Evolutionary conservation across 2,113 vertebrate genomes (phyloP).

Genomic region (Suricata suricatta): DNA sequence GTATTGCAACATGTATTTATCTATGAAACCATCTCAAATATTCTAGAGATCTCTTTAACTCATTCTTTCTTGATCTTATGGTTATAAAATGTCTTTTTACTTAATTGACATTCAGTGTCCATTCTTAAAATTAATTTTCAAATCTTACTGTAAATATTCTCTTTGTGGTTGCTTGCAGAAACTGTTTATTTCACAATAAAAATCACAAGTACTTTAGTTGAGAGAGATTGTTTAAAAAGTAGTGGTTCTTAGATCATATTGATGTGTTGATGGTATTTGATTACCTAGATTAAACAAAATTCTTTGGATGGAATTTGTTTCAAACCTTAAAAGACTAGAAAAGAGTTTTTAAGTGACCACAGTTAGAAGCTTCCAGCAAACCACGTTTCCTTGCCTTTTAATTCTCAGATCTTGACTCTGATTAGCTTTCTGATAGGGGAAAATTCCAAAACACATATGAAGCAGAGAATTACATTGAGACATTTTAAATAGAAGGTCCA

Average conservation of each 20-base stretch:
- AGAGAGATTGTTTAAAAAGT: constrained; percentile 38
- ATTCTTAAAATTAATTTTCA: constrained; percentile 35
- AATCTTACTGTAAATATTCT: constrained; percentile 38
- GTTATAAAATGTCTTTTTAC: constrained; percentile 14
- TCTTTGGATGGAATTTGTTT: constrained; percentile 16
- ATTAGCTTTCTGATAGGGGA: constrained; percentile 45
- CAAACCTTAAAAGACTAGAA: constrained; percentile 3
- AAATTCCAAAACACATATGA: constrained; percentile 53
- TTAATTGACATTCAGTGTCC: neutral
- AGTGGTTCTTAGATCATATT: neutral
- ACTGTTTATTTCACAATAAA: constrained; percentile 36
- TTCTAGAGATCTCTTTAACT: neutral
- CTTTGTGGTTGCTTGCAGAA: constrained; percentile 7
- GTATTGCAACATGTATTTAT: neutral
- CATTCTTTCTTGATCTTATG: neutral
- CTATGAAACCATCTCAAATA: constrained; percentile 25
- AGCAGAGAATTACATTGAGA: constrained; percentile 42
- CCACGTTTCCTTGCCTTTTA: neutral
- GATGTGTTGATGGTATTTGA: constrained; percentile 27
- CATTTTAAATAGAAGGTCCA: constrained; percentile 52
- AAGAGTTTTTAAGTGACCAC: neutral
- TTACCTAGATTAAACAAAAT: neutral
- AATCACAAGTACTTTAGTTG: neutral
- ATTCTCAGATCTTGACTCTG: constrained; percentile 12
- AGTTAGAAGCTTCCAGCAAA: neutral